Conservation (phyloP, 2,797 vertebrate genomes). For the Threskiornis aethiopicus region DNA sequence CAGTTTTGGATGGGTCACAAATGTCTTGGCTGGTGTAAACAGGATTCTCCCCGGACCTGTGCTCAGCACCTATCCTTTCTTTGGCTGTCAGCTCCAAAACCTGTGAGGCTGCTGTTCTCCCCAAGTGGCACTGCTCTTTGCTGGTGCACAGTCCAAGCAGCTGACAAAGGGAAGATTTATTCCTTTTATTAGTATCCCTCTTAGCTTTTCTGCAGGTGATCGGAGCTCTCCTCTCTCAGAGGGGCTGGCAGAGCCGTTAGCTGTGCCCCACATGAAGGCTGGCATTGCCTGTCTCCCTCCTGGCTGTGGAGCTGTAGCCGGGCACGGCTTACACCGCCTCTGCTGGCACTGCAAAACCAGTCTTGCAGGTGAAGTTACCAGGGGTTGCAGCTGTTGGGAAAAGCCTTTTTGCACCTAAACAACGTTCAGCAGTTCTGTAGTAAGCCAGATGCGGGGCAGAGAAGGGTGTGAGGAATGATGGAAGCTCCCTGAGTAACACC, state of each 20-base stretch:
- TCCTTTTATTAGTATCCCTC: neutral
- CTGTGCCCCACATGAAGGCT: neutral
- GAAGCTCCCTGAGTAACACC: neutral
- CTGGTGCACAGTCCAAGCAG: neutral
- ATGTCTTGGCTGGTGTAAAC: neutral
- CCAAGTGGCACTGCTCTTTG: neutral
- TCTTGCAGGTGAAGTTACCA: neutral
- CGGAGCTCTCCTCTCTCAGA: neutral
- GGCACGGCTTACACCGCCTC: neutral
- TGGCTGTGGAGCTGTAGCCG: neutral
- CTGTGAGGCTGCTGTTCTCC: neutral
- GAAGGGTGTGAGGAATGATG: neutral
- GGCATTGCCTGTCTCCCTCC: neutral
- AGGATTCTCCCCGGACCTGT: accelerated
- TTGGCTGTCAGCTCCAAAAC: neutral
- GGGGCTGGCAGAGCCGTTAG: neutral
- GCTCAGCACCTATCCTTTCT: neutral
- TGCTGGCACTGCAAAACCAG: neutral
- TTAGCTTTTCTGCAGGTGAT: neutral
- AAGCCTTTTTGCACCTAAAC: neutral
- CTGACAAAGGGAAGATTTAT: neutral
- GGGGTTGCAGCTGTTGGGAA: neutral
- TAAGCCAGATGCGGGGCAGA: neutral
- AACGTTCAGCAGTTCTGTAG: neutral
- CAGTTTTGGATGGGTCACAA: neutral